phyloP scores from a whole-genome alignment of 1,140 invertebrate species.

The Latrodectus geometricus region DNA sequence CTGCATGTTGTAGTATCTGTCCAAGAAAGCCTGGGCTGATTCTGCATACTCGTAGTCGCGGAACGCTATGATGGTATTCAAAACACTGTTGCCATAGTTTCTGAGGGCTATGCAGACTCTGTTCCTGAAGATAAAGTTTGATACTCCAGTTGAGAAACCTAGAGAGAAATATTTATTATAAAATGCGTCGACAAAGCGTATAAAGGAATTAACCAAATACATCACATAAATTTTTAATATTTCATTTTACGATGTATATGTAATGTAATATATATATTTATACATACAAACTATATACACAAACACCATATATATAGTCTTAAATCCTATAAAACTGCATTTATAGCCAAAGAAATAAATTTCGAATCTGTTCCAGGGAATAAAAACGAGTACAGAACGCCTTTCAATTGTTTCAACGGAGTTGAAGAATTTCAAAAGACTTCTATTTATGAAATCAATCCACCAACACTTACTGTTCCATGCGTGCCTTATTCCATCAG shows the following conservation, averaged over 20 bases:
- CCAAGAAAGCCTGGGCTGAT: constrained; percentile 17
- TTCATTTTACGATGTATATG: no score
- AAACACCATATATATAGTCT: no score
- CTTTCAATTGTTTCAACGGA: no score
- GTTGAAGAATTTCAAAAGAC: not conserved
- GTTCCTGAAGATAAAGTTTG: constrained; percentile 7
- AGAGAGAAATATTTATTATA: not conserved
- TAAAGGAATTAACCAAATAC: not conserved
- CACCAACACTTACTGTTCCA: constrained; percentile 11
- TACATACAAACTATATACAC: no score
- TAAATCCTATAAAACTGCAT: no score
- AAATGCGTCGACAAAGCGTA: not conserved
- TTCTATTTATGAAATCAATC: no score
- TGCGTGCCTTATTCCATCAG: constrained; percentile 26
- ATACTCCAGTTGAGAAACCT: not conserved
- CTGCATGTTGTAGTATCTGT: constrained; percentile 22
- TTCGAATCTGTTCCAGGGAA: no score
- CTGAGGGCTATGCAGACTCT: constrained; percentile 23
- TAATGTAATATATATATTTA: no score
- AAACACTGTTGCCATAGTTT: constrained; percentile 28
- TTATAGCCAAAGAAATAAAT: no score
- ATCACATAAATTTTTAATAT: no score
- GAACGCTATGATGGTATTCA: constrained; percentile 36
- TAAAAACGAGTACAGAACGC: no score
- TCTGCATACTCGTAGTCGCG: constrained; percentile 20